Evolutionary conservation across 1,140 invertebrate species (phyloP), one percentile per base, ranked within the genome.

Genomic region (Centruroides vittatus): DNA sequence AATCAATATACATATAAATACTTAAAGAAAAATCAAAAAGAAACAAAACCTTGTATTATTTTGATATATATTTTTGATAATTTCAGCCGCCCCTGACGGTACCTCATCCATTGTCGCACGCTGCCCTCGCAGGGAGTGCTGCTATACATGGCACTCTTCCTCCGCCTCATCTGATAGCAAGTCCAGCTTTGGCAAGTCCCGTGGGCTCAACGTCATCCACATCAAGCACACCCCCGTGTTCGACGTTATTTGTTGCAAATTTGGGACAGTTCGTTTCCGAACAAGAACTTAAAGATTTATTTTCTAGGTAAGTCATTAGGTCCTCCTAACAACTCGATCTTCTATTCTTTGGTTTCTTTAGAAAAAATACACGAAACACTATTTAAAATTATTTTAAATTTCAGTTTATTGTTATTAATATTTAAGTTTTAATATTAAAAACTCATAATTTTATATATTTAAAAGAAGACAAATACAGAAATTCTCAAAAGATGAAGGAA

Each of bases 261-360:
- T 59, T 64, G 8, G 68, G 64, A 47, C 67, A 70, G 57, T 66
- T 64, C 56, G 60, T 68, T 48, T 64, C 63, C 4, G 64, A 65
- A 60, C 63, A 70, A 46, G 65, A 70, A 52, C 60, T 69, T 51
- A 96, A 96, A 79, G 91, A 96, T 76, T 87, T 98, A 71, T 98
- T 96, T 79, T 89, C 85, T 82, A 94, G 90, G 93, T 97, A 78
- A 80, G 79, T 77, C 59, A 48, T 3, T n/a, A n/a, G n/a, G n/a
- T 57, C 36, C 9, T 47, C 47, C 0, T 23, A 23, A 23, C 23
- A 23, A 23, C 23, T 23, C 23, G 23, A 23, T 23, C 23, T 23
- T 23, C 23, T 23, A 23, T 23, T 23, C 23, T 23, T 23, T 23
- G 23, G 23, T 23, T 23, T 23, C 23, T 23, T 23, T 23, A 23